phyloP scores from a whole-genome alignment of 2,797 vertebrate species.

The Sandelia bainsii region DNA sequence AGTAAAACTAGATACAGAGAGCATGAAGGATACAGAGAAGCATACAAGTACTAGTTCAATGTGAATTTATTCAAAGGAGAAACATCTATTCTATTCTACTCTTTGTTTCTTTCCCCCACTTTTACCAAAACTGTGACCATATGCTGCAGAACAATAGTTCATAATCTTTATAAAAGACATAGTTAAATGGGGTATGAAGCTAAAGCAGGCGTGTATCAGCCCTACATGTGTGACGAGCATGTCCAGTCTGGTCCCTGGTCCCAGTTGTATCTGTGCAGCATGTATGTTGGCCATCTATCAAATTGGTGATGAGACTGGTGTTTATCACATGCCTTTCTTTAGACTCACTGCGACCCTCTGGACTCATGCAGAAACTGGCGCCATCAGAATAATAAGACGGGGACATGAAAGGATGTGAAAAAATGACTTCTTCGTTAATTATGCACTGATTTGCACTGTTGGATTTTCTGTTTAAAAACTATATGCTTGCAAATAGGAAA shows the following conservation, averaged over 20 bases:
- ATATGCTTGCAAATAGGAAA: constrained; percentile 15
- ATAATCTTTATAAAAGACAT: not conserved
- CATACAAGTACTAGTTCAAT: not conserved
- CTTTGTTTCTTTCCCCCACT: not conserved
- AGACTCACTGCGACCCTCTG: constrained; percentile 13
- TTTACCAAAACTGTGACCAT: not conserved
- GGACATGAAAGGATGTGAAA: constrained; percentile 18
- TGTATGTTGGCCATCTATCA: constrained; percentile 45
- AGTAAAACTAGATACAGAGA: not conserved
- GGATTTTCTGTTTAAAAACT: constrained; percentile 28
- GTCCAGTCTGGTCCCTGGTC: constrained; percentile 51
- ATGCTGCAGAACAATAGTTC: not conserved
- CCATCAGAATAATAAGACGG: constrained; percentile 19
- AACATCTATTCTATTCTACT: not conserved
- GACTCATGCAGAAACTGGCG: constrained; percentile 26
- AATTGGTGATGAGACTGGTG: constrained; percentile 46
- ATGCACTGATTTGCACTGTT: constrained; percentile 25
- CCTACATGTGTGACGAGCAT: constrained; percentile 35
- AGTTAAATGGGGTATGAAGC: not conserved
- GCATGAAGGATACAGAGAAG: not conserved
- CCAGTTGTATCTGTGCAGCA: constrained; percentile 32
- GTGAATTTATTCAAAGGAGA: not conserved
- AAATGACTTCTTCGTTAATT: constrained; percentile 17
- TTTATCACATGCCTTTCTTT: constrained; percentile 45
- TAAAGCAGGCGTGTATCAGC: not conserved